phyloP scores from a whole-genome alignment of 2,113 vertebrate species.

The Atractosteus spatula region DNA sequence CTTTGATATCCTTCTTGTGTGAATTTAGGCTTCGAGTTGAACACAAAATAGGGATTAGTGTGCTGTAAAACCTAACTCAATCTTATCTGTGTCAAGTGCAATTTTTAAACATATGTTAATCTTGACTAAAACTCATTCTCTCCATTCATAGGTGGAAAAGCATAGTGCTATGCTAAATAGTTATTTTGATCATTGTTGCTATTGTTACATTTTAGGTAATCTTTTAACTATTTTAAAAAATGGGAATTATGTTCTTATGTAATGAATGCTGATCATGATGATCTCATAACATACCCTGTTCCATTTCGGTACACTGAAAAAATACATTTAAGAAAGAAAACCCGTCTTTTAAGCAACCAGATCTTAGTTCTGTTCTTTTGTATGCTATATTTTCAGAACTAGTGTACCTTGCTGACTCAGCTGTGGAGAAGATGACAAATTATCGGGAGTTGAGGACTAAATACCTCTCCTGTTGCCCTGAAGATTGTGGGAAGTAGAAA shows the following conservation, averaged over 20 bases:
- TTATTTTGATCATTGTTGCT: constrained; percentile 72
- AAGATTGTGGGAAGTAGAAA: no score
- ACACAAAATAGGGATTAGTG: constrained; percentile 48
- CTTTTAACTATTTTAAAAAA: constrained; percentile 48
- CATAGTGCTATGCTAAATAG: constrained; percentile 57
- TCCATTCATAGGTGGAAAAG: constrained; percentile 59
- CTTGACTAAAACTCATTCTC: constrained; percentile 62
- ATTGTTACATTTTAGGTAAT: constrained; percentile 64
- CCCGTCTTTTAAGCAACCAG: no score
- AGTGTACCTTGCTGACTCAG: no score
- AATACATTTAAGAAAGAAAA: no score
- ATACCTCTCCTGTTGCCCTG: no score
- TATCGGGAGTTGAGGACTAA: no score
- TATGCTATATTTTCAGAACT: no score
- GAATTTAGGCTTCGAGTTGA: constrained; percentile 55
- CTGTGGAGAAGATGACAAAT: no score
- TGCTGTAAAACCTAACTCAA: constrained; percentile 62
- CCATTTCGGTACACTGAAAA: no score
- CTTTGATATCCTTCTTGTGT: constrained; percentile 50
- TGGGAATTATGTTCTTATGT: neutral
- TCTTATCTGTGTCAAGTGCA: constrained; percentile 67
- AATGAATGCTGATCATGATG: neutral
- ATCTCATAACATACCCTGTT: neutral
- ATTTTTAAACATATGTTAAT: constrained; percentile 77
- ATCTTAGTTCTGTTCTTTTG: no score